Base-by-base conservation (phyloP, 2,797 vertebrate species). In the Phalloptychus januarius region DNA sequence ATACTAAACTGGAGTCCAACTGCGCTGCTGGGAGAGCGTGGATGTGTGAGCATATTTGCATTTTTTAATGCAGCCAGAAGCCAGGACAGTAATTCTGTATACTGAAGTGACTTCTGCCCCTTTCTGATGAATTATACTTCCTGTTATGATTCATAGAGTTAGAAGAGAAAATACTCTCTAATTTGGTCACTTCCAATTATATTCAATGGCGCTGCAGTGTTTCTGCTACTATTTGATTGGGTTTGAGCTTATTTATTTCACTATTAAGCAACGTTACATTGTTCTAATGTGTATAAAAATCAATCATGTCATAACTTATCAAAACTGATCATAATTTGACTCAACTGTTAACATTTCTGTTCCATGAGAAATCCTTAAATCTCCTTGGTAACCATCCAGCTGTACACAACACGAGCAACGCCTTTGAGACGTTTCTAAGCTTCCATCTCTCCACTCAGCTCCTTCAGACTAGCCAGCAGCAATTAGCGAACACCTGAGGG, bases 1-100 rank as follows among this genome's bases (percentile, higher is more conserved):
- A 83, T 81, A 90, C 92, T 90, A 93, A 94, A 93, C 89, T 77
- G 83, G 90, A 88, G 91, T 89, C 88, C 85, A 85, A 83, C 89
- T 72, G 86, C 12, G 84, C 85, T 84, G 82, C 84, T 84, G 85
- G 86, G 84, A 87, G 78, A 72, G 65, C 75, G 72, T 80, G 80
- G 50, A 79, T 78, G 76, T 81, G 79, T 82, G 61, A 88, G 77
- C 76, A 67, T 84, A 76, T 92, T 85, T 89, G 87, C 82, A 86
- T 84, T 89, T 85, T 56, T 83, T 79, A 79, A 85, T 84, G 79
- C 81, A 78, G 50, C 71, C 20, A 28, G 75, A 63, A 76, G 75
- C 76, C 78, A 81, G 86, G 88, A 80, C 85, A 82, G 82, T 83
- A 56, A 86, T 67, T 86, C 83, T 83, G 75, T 67, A 81, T 25